A percentile compares a stretch with the other conserved stretches of the same genome.
phyloP scores from a whole-genome alignment of 2,888 invertebrate genomes.

The Plebejus melissa region DNA sequence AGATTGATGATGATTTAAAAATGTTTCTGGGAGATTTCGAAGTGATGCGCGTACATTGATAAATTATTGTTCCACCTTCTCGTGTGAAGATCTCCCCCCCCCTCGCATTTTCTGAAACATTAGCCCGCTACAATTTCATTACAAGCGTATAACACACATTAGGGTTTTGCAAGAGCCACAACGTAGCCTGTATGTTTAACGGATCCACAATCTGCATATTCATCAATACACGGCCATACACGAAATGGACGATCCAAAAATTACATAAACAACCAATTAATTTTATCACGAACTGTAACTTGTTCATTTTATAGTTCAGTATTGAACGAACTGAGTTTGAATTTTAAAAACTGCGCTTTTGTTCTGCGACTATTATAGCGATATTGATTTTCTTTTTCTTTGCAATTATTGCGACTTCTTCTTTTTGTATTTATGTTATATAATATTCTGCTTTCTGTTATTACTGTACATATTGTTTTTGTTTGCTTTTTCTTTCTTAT shows the following conservation, averaged over 20 bases:
- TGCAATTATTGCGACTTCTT: constrained; percentile 3
- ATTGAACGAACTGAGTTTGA: background rate
- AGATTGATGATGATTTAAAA: background rate
- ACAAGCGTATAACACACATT: background rate
- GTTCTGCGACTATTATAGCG: background rate
- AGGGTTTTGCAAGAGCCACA: background rate
- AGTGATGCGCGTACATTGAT: background rate
- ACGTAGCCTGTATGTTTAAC: constrained; percentile 16
- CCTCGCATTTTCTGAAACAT: background rate
- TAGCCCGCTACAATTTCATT: background rate
- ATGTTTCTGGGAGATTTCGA: background rate
- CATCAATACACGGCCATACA: background rate
- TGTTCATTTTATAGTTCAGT: background rate
- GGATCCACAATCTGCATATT: background rate
- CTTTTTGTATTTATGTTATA: background rate
- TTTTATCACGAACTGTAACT: constrained; percentile 1
- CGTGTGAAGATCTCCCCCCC: background rate
- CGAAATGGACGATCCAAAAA: background rate
- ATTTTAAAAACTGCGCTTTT: background rate
- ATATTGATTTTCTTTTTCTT: constrained; percentile 1
- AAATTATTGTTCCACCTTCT: background rate
- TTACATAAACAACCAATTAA: background rate
- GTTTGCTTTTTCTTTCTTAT: background rate
- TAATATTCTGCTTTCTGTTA: background rate
- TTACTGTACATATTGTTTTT: constrained; percentile 3